A percentile compares a stretch with the other conserved stretches of the same genome.
These are phyloP conservation scores for Nomia melanderi DNA, from an alignment of 1,140 invertebrate species.

Conservation along the genomic window DNA sequence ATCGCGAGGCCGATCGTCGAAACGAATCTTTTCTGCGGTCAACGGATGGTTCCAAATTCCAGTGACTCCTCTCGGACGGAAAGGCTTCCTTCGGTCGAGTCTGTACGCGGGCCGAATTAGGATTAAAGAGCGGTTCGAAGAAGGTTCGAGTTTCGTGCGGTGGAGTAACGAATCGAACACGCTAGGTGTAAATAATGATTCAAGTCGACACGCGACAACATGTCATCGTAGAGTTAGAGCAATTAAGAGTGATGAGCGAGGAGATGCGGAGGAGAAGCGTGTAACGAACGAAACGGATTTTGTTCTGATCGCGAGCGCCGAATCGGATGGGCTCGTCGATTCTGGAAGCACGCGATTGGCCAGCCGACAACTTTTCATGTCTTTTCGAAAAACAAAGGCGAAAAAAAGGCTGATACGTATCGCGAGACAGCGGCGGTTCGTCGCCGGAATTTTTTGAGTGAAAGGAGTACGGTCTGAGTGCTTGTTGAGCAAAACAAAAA, in stretches of 20 bases:
- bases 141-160: conserved; percentile 27
- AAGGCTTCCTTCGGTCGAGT: conserved; percentile 16
- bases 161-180: conserved; percentile 21
- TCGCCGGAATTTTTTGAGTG: conserved; percentile 65
- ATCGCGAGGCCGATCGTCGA: background rate
- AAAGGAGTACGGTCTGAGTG: conserved; percentile 43
- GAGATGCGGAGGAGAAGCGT: background rate
- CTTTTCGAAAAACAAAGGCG: conserved; percentile 59
- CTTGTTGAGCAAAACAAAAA: conserved; percentile 22
- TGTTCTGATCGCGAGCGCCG: conserved; percentile 53
- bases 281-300: conserved; percentile 34
- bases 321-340: conserved; percentile 58
- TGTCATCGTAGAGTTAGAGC: conserved; percentile 40
- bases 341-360: conserved; percentile 64
- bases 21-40: background rate
- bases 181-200: no score
- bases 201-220: conserved; percentile 31
- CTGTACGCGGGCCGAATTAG: conserved; percentile 23
- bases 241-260: conserved; percentile 13
- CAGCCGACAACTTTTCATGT: conserved; percentile 63
- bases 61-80: background rate
- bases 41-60: background rate
- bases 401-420: conserved; percentile 61
- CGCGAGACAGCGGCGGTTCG: conserved; percentile 55
- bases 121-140: conserved; percentile 34